Evolutionary conservation across 2,797 vertebrate genomes (phyloP), one percentile per base, ranked within the genome.

Genomic region (Pipistrellus nathusii): DNA sequence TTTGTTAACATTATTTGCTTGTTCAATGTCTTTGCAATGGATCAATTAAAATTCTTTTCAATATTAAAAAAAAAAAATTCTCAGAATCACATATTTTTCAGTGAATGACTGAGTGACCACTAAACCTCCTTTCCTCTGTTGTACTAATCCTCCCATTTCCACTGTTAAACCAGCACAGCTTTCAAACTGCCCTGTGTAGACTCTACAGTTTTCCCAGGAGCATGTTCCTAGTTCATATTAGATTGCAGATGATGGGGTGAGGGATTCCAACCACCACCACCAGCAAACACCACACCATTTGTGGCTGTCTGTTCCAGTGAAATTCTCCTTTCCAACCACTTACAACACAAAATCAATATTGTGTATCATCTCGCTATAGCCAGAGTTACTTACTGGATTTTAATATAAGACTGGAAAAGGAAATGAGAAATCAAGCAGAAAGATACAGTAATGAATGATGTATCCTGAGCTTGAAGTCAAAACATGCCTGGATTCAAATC

Each of bases 1-100:
- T 93, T 72, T 94, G n/a, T 96, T 96, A 95, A 76, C 25, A 62
- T 90, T 90, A 68, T 92, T 93, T 75, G 46, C 66, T 94, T 94
- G 72, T 4, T 96, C n/a, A 92, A 11, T 94, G 55, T 35, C 82
- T 91, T 93, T 86, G 48, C 69, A 53, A 93, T 91, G 30, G 89
- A 77, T 30, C 62, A 59, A 93, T 90, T 95, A 95, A 95, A 97
- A 71, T 92, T 90, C 27, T 78, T 81, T 72, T 68, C 66, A 87
- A 14, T 81, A 75, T 83, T 53, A 69, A 14, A 62, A 62, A 30
- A 59, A 25, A 59, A 59, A 23, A 3, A 82, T 62, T 90, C n/a
- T 83, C n/a, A 75, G 35, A 86, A 89, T 55, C 41, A 72, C 27
- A 84, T 30, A 53, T 55, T 88, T 72, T 30, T 78, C 48, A 13